These are phyloP conservation scores for Paraescarpia echinospica DNA, from an alignment of 1,140 invertebrate genomes.

Conservation along the genomic window DNA sequence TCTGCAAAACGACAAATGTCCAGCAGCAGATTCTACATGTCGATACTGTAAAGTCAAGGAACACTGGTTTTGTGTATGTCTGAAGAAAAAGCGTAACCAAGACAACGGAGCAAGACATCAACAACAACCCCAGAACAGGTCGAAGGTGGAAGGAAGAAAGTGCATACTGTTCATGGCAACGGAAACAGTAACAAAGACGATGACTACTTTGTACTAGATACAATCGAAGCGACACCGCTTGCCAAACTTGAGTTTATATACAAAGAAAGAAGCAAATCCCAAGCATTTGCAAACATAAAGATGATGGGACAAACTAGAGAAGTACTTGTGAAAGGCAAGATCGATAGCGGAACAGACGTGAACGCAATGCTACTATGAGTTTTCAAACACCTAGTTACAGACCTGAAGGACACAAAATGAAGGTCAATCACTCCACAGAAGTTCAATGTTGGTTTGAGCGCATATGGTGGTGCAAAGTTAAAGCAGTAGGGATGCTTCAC, in stretches of 20 bases:
- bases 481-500: not conserved
- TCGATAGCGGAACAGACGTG: not conserved
- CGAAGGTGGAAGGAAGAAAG: not conserved
- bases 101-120: not conserved
- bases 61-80: not conserved
- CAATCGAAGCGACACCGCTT: not conserved
- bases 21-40: not conserved
- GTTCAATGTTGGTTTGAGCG: not conserved
- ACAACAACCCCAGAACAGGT: not conserved
- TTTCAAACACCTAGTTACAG: constrained; percentile 8
- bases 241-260: not conserved
- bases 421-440: not conserved
- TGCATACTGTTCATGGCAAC: not conserved
- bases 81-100: not conserved
- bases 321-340: not conserved
- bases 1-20: not conserved
- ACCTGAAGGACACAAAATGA: not conserved
- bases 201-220: not conserved
- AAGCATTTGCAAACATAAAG: constrained; percentile 2
- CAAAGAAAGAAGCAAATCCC: not conserved
- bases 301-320: not conserved
- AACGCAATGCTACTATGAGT: constrained; percentile 11
- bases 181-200: not conserved
- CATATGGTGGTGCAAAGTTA: not conserved
- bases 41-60: not conserved